A percentile compares a stretch with the other conserved stretches of the same genome.
Evolutionary conservation across 1,140 invertebrate genomes (phyloP).

Genomic region (Caligus rogercresseyi): DNA sequence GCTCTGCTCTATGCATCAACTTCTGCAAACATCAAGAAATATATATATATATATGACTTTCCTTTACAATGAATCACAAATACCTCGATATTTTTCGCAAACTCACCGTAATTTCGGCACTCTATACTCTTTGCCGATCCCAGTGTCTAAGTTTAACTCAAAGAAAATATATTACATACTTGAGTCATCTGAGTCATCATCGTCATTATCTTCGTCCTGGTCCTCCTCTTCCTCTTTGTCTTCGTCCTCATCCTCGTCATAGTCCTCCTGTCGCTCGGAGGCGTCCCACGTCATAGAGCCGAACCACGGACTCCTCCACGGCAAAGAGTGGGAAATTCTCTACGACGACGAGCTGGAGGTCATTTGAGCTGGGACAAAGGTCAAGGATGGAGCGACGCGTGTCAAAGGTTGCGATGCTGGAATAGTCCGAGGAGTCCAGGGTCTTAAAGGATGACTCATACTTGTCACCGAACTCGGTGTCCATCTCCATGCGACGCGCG

Average conservation of each 20-base stretch:
- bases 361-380: conserved; percentile 49
- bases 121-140: background rate
- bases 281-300: conserved; percentile 60
- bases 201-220: conserved; percentile 31
- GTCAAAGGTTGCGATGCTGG: conserved; percentile 43
- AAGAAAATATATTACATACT: conserved; percentile 27
- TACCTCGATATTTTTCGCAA: background rate
- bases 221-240: conserved; percentile 28
- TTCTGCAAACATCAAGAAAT: background rate
- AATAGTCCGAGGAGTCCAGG: conserved; percentile 80
- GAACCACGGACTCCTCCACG: conserved; percentile 60
- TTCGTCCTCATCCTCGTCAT: conserved; percentile 43
- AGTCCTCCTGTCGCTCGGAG: conserved; percentile 42
- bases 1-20: background rate
- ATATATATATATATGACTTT: background rate
- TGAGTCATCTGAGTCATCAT: conserved; percentile 31
- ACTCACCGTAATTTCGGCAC: background rate
- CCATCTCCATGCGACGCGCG: conserved; percentile 39
- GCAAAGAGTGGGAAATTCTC: conserved; percentile 35
- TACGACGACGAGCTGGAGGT: conserved; percentile 59
- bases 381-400: conserved; percentile 29
- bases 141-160: background rate
- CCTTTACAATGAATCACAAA: background rate
- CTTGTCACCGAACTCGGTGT: conserved; percentile 40
- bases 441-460: conserved; percentile 81